Percentiles rank a stretch among this genome's conserved stretches.
phyloP scores from a whole-genome alignment of 2,113 vertebrate species.

The Platanista minor region DNA sequence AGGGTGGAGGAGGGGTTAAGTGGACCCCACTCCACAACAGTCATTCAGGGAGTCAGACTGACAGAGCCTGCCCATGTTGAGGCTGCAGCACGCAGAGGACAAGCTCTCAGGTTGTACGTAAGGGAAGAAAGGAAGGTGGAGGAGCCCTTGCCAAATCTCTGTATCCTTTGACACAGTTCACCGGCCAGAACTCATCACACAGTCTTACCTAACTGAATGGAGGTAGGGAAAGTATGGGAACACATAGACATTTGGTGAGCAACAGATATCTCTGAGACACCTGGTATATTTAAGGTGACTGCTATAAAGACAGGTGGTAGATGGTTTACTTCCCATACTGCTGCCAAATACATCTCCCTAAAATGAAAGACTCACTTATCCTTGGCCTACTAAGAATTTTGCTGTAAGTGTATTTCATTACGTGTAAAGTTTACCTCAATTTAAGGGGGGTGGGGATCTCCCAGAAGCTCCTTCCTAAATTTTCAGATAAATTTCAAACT shows the following conservation, averaged over 20 bases:
- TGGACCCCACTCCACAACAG: accelerated
- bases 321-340: neutral
- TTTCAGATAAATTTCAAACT: neutral
- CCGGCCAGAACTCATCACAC: neutral
- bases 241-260: neutral
- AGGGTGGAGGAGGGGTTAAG: accelerated
- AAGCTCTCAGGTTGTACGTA: neutral
- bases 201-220: neutral
- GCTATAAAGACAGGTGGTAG: neutral
- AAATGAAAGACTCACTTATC: neutral
- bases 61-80: neutral
- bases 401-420: neutral
- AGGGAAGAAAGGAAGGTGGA: neutral
- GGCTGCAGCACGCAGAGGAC: neutral
- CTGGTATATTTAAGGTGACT: neutral
- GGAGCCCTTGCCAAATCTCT: neutral
- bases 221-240: neutral
- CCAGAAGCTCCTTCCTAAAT: neutral
- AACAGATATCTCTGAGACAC: neutral
- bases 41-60: neutral
- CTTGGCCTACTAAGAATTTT: neutral
- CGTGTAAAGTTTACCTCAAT: neutral
- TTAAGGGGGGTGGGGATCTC: neutral
- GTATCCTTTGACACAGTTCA: neutral
- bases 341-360: neutral